Percentiles rank a stretch among this genome's conserved stretches.
Conservation (phyloP, 2,888 invertebrate genomes). For the Lithodes maja region DNA sequence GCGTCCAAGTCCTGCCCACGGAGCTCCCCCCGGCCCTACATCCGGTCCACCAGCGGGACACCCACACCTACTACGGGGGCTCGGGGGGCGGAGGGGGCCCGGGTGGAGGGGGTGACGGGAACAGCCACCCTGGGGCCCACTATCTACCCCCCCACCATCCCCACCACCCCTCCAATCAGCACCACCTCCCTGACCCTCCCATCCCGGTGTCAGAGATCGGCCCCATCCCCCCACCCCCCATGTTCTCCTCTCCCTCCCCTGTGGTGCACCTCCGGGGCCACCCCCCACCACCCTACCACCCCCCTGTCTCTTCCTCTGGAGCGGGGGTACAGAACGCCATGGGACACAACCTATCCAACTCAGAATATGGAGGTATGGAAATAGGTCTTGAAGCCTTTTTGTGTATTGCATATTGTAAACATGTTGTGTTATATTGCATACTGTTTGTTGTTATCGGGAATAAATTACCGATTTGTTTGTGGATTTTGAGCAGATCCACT, state of each 20-base stretch:
- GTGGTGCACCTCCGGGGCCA: constrained; percentile 51
- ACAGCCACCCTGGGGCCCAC: background rate
- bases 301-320: constrained; percentile 60
- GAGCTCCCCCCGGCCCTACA: constrained; percentile 52
- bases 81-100: constrained; percentile 17
- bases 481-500: too few relatives aligned
- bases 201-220: constrained; percentile 95
- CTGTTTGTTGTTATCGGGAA: too few relatives aligned
- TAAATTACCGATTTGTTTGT: too few relatives aligned
- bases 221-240: constrained; percentile 94
- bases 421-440: too few relatives aligned
- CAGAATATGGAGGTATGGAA: constrained; percentile 55
- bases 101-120: background rate
- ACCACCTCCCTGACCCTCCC: constrained; percentile 92
- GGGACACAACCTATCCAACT: constrained; percentile 58
- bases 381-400: background rate
- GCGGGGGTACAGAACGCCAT: constrained; percentile 61
- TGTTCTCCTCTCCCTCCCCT: constrained; percentile 83
- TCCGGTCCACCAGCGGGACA: constrained; percentile 63
- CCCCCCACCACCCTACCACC: constrained; percentile 70
- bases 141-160: constrained; percentile 33
- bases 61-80: constrained; percentile 55
- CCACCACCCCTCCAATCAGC: constrained; percentile 78
- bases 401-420: too few relatives aligned
- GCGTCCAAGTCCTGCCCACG: constrained; percentile 55